Evolutionary conservation across 1,140 invertebrate species (phyloP).

Genomic region (Aphelenchoides avenae): DNA sequence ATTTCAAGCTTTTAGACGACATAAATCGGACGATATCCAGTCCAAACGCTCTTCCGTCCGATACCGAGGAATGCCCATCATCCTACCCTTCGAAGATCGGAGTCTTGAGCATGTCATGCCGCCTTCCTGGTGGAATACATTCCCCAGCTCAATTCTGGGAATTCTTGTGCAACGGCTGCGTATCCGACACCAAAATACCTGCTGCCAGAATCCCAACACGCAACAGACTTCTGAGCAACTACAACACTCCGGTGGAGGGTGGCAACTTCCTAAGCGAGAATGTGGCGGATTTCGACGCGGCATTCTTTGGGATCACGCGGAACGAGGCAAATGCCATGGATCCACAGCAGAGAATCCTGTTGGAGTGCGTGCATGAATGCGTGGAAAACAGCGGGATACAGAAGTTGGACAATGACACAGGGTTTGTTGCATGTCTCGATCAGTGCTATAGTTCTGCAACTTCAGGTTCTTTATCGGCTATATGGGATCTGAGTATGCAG

Average conservation of each 20-base stretch:
- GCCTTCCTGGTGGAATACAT: slow-evolving; percentile 23
- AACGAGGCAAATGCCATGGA: slow-evolving; percentile 64
- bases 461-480: slow-evolving; percentile 33
- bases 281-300: slow-evolving; percentile 67
- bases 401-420: slow-evolving; percentile 16
- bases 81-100: too few relatives aligned
- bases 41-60: too few relatives aligned
- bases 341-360: slow-evolving; percentile 63
- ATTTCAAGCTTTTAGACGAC: too few relatives aligned
- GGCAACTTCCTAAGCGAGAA: slow-evolving; percentile 64
- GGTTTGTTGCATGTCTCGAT: neutral
- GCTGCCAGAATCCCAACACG: slow-evolving; percentile 20
- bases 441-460: neutral
- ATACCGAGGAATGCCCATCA: too few relatives aligned
- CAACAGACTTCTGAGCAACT: slow-evolving; percentile 21
- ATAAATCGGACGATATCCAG: too few relatives aligned
- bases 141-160: slow-evolving; percentile 34
- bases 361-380: slow-evolving; percentile 62
- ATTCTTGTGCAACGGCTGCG: slow-evolving; percentile 7
- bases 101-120: too few relatives aligned
- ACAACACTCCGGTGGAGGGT: slow-evolving; percentile 26
- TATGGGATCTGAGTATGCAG: slow-evolving; percentile 39
- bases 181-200: slow-evolving; percentile 30
- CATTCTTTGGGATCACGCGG: slow-evolving; percentile 64
- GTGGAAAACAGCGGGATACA: slow-evolving; percentile 51